Evolutionary conservation across 1,140 invertebrate species (phyloP).

Genomic region (Thaumetopoea pityocampa): DNA sequence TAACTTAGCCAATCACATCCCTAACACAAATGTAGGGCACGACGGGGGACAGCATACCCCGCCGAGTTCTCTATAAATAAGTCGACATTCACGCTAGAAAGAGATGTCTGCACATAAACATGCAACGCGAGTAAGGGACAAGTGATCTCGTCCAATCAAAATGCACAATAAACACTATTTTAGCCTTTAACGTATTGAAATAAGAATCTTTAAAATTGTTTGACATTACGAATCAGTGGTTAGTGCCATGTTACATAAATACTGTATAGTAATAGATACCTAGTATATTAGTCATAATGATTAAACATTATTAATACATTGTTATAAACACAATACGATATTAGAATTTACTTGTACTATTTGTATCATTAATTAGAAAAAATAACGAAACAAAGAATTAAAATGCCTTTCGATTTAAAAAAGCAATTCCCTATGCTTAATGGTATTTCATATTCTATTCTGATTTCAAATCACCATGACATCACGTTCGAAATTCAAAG

Average conservation of each 20-base stretch:
- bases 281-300: too few relatives aligned
- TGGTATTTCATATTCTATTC: conserved; percentile 6
- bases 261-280: too few relatives aligned
- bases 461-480: conserved; percentile 18
- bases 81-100: conserved; percentile 29
- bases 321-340: too few relatives aligned
- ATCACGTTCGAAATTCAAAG: conserved; percentile 19
- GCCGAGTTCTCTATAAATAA: conserved; percentile 58
- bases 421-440: neutral
- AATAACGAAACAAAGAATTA: conserved; percentile 2
- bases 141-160: conserved; percentile 14
- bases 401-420: neutral
- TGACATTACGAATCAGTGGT: conserved; percentile 1
- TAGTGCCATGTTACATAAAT: conserved; percentile 10
- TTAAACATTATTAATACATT: too few relatives aligned
- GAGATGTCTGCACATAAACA: conserved; percentile 24
- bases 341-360: too few relatives aligned
- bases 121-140: conserved; percentile 18
- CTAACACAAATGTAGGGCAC: conserved; percentile 55
- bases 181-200: conserved; percentile 16
- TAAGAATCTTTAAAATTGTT: conserved; percentile 6
- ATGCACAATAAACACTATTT: conserved; percentile 14
- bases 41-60: conserved; percentile 49
- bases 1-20: conserved; percentile 38
- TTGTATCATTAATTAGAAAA: too few relatives aligned